A percentile compares a stretch with the other conserved stretches of the same genome.
Evolutionary conservation across 2,888 invertebrate genomes (phyloP).

Genomic region (Mechanitis messenoides): DNA sequence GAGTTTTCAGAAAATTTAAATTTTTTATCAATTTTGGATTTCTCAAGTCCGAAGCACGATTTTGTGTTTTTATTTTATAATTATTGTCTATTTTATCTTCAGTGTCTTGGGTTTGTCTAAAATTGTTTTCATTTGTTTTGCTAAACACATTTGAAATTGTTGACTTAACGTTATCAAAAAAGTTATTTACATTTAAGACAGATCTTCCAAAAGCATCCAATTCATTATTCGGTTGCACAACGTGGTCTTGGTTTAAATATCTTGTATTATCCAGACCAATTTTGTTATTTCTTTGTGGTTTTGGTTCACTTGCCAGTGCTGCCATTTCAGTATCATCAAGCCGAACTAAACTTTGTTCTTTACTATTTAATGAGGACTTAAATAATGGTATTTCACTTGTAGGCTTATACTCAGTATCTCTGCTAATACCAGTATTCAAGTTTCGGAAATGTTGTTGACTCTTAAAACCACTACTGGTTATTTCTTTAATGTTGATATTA

Average conservation of each 20-base stretch:
- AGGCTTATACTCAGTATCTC: background rate
- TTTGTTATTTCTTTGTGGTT: slow-evolving; percentile 1
- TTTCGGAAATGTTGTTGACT: background rate
- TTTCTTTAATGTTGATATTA: background rate
- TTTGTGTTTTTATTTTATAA: background rate
- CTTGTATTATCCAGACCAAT: background rate
- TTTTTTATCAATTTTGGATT: background rate
- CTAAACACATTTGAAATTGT: slow-evolving; percentile 1
- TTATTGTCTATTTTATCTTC: slow-evolving; percentile 2
- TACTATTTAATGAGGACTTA: background rate
- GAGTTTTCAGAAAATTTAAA: background rate
- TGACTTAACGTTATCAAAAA: slow-evolving; percentile 3
- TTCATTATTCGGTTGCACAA: background rate
- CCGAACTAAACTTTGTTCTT: background rate
- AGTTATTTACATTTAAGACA: background rate
- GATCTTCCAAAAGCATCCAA: background rate
- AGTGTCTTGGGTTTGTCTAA: background rate
- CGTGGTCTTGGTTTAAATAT: background rate
- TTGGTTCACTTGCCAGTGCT: background rate
- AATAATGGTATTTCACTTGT: background rate
- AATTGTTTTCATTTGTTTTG: background rate
- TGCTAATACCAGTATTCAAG: background rate
- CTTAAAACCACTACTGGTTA: background rate
- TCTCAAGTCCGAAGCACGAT: background rate
- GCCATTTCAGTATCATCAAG: background rate